Evolutionary conservation across 2,113 vertebrate species (phyloP), one percentile per base, ranked within the genome.

Genomic region (Phaethornis superciliosus): DNA sequence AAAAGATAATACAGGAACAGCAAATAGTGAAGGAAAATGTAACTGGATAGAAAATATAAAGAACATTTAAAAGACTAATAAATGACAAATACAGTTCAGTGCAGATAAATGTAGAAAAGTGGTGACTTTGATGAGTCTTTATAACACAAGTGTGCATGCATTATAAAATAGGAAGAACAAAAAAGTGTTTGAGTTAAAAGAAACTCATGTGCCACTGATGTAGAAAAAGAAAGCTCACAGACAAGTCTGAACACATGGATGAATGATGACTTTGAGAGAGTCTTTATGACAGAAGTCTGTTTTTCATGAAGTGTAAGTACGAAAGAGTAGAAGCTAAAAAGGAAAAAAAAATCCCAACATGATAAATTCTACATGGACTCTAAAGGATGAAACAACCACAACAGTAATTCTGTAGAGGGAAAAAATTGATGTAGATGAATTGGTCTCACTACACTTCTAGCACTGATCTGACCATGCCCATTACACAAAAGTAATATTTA

Each of bases 111-210:
- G 94, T 93, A 93, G 85, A 96, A 94, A 90, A 88, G 74, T 95
- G 37, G 51, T 92, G 89, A 89, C 93, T 97, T 95, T 97, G 96
- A 96, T 97, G 93, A 97, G 69, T 81, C 95, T 96, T 97, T 96
- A 92, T 84, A 84, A 82, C 78, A 93, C 75, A 96, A 85, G 46
- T 65, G 81, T 89, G 76, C 78, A 94, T 95, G 56, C 68, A 96
- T 95, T 93, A 91, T 96, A 91, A 96, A 96, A 93, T 4, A 93
- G 40, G 32, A 93, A 88, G 94, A 95, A 95, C 70, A 96, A 94
- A 96, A 96, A 96, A 83, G 2, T 13, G 55, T 68, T 75, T 7
- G n/a, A 96, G 58, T 85, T 75, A 90, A 97, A 96, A 88, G 92
- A 88, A 95, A 93, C 68, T 62, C 56, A 22, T 84, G 54, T 90